Evolutionary conservation across 2,888 invertebrate genomes (phyloP), one percentile per base, ranked within the genome.

Genomic region (Hofmannophila pseudospretella): DNA sequence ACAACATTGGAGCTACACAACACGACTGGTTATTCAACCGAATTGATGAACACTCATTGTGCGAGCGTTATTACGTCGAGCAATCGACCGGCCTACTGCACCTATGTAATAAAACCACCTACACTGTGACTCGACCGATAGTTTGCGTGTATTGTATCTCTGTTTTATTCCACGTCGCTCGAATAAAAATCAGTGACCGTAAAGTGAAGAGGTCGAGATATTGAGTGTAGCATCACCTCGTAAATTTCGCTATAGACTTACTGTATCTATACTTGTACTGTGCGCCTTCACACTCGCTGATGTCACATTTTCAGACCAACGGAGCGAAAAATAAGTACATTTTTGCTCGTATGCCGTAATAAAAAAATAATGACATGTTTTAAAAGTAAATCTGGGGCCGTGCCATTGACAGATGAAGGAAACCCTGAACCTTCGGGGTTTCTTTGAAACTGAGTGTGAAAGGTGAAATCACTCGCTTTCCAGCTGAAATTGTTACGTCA

Each of bases 321-420:
- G 86, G 84, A 86, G 85, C 86, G 85, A 67, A 78, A 82, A 85
- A 86, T 86, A 86, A 85, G 85, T 82, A 86, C 85, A 85, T 85
- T 79, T 79, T 85, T 85, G 79, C 80, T 76, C 80, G 67, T 68
- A 69, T 72, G 69, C 69, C 67, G 73, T 79, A 74, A 80, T 80
- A 81, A 85, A 78, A 79, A 78, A 78, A 82, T 82, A 80, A 84
- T 81, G 79, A 79, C 75, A 64, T 76, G 74, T 80, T 80, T 79
- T 79, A 74, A 80, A 78, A 76, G 77, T 74, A 77, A 78, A 73
- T 75, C 73, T 67, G 53, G 45, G 37, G 38, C 41, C 46, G 43
- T 59, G 65, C 59, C 63, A 72, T 75, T 72, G 72, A 73, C 69
- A 69, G 64, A 56, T 67, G 65, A 65, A 56, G 30, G 7, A 10